These are phyloP conservation scores for Cerceris ruficornis DNA, from an alignment of 2,888 invertebrate species.

Conservation along the genomic window DNA sequence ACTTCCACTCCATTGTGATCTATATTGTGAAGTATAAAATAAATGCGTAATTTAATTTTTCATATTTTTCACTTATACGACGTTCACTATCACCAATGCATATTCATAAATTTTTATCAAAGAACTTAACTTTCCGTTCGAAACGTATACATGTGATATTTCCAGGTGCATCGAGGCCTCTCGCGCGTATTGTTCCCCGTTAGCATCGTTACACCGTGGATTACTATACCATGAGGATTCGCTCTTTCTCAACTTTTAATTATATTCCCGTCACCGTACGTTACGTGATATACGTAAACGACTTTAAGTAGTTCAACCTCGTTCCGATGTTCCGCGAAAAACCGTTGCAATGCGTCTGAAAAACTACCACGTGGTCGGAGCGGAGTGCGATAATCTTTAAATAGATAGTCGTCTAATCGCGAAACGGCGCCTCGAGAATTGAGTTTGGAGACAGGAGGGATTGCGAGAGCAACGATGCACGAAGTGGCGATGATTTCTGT, in stretches of 20 bases:
- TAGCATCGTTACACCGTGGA: background rate
- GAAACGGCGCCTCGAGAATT: constrained; percentile 13
- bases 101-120: background rate
- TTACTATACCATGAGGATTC: background rate
- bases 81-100: background rate
- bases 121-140: background rate
- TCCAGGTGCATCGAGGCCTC: background rate
- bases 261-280: background rate
- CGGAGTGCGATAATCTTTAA: constrained; percentile 14
- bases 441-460: constrained; percentile 30
- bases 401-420: constrained; percentile 23
- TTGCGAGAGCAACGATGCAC: constrained; percentile 18
- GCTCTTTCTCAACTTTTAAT: background rate
- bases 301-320: constrained; percentile 32
- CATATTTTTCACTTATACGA: background rate
- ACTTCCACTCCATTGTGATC: background rate
- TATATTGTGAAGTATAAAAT: background rate
- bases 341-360: background rate
- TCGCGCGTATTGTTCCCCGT: too few species aligned
- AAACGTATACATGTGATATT: background rate
- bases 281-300: background rate
- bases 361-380: constrained; percentile 4
- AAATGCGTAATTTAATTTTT: background rate
- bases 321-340: constrained; percentile 5
- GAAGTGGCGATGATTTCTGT: background rate